Conservation (phyloP, 1,140 invertebrate genomes). For the Polyergus mexicanus region DNA sequence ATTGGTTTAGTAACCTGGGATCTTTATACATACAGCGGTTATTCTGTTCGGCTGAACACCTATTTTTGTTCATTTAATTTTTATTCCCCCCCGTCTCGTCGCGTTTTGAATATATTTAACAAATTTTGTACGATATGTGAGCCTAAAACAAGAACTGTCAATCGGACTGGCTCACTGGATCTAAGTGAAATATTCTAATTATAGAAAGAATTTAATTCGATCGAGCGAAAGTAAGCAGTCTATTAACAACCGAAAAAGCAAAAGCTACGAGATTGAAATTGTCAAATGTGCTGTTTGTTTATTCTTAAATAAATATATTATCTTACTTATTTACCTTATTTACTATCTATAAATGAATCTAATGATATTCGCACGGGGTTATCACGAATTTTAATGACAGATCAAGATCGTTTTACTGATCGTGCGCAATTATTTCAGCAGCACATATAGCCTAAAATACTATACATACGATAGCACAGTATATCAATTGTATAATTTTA, state of each 20-base stretch:
- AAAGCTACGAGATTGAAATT: neutral
- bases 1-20: neutral
- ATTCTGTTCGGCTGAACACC: constrained; percentile 10
- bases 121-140: too few relatives aligned
- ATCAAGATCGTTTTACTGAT: neutral
- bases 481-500: neutral
- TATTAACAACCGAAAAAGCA: neutral
- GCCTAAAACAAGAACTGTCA: neutral
- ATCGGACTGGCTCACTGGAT: neutral
- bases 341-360: too few relatives aligned
- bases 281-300: too few relatives aligned
- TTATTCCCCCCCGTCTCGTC: neutral
- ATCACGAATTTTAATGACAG: too few relatives aligned
- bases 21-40: neutral
- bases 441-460: neutral
- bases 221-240: neutral
- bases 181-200: neutral
- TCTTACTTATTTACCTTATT: too few relatives aligned
- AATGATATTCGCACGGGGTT: too few relatives aligned
- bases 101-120: too few relatives aligned
- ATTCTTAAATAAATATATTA: too few relatives aligned
- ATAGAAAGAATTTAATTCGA: neutral
- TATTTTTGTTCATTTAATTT: constrained; percentile 31
- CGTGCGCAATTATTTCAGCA: neutral
- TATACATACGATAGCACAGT: neutral